phyloP scores from a whole-genome alignment of 2,113 vertebrate species.

The Dromiciops gliroides region DNA sequence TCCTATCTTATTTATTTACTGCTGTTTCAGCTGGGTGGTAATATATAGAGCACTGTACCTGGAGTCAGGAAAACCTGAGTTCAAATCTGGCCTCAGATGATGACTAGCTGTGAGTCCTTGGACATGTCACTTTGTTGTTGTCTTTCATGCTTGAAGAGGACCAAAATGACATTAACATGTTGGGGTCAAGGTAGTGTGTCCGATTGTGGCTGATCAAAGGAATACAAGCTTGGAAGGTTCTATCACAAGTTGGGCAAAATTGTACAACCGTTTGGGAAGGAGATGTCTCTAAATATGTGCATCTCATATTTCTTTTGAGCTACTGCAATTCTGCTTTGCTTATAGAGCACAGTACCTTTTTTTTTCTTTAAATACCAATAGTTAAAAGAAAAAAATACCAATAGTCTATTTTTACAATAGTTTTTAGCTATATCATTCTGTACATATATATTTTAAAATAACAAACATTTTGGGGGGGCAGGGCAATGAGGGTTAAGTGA shows the following conservation, averaged over 20 bases:
- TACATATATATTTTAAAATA: too few relatives aligned
- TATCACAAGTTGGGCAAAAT: neutral
- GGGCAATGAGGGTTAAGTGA: too few relatives aligned
- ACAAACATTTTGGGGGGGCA: too few relatives aligned
- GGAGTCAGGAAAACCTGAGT: neutral
- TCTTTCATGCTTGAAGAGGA: neutral
- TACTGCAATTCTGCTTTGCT: neutral
- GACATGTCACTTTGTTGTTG: neutral
- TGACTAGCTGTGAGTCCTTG: neutral
- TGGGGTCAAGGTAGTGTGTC: neutral
- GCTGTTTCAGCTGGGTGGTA: neutral
- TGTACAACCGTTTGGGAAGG: neutral
- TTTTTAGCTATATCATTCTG: too few relatives aligned
- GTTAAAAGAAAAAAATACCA: too few relatives aligned
- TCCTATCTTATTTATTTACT: neutral
- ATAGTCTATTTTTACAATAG: too few relatives aligned
- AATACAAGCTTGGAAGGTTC: neutral
- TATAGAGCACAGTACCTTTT: neutral
- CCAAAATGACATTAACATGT: neutral
- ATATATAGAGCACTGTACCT: neutral
- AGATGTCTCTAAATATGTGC: neutral
- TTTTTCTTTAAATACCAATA: too few relatives aligned
- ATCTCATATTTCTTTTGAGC: neutral
- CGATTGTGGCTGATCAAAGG: neutral
- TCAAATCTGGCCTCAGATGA: neutral